These are phyloP conservation scores for Caenorhabditis imperialis DNA, from an alignment of 2,888 invertebrate genomes.

Conservation along the genomic window DNA sequence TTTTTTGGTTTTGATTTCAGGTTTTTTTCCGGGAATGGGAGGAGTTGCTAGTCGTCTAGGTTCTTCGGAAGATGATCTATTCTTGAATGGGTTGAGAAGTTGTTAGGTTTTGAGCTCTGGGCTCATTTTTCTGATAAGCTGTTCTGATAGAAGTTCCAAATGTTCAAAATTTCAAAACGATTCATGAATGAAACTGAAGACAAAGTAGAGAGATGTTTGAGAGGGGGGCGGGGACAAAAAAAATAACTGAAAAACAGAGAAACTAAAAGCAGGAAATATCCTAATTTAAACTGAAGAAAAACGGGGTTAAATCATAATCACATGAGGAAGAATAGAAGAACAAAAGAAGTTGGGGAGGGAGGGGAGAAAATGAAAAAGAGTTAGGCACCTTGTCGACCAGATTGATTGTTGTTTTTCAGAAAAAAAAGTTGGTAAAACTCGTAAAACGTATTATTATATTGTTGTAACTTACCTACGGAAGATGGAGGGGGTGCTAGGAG, in stretches of 20 bases:
- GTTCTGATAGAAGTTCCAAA: too few species aligned
- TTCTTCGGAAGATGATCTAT: too few species aligned
- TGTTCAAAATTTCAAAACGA: conserved; percentile 9
- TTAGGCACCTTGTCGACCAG: conserved; percentile 59
- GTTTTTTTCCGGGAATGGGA: too few species aligned
- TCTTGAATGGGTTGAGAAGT: too few species aligned
- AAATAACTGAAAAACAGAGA: conserved; percentile 34
- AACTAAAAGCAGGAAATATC: conserved; percentile 7
- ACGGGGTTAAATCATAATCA: conserved; percentile 27
- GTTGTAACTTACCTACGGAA: conserved; percentile 22
- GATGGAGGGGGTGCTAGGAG: conserved; percentile 7
- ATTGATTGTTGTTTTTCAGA: too few species aligned
- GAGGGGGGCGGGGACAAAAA: conserved; percentile 22
- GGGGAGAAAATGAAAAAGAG: conserved; percentile 4
- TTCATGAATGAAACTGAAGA: conserved; percentile 52
- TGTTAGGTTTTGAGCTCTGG: too few species aligned
- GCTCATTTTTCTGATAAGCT: too few species aligned
- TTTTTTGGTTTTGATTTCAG: too few species aligned
- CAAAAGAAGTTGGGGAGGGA: conserved; percentile 21
- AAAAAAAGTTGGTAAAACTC: conserved; percentile 11
- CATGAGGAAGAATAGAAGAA: conserved; percentile 27
- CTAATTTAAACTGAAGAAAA: conserved; percentile 6
- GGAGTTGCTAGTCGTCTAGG: too few species aligned
- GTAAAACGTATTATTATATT: conserved; percentile 41
- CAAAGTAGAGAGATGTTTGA: conserved; percentile 24